Percentiles rank a stretch among this genome's conserved stretches.
These are phyloP conservation scores for Pachyrhynchus sulphureomaculatus DNA, from an alignment of 1,140 invertebrate genomes.

Conservation along the genomic window DNA sequence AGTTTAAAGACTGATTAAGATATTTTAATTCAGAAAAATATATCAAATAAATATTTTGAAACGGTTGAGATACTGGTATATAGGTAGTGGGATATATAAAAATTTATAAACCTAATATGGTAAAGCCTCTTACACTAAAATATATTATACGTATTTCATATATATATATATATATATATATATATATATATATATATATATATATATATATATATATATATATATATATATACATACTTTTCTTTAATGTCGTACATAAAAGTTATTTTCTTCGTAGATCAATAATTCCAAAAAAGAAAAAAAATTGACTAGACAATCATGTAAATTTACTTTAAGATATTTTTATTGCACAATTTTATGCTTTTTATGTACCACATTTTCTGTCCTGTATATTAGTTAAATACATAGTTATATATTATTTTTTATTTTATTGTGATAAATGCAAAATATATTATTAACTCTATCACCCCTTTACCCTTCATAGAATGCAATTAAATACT, in stretches of 20 bases:
- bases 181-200: too few relatives aligned
- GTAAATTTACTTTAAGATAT: not conserved
- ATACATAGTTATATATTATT: slow-evolving; percentile 34
- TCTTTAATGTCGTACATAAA: slow-evolving; percentile 13
- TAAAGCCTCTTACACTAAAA: not conserved
- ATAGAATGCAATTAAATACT: slow-evolving; percentile 28
- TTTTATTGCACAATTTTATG: slow-evolving; percentile 7
- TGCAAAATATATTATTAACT: slow-evolving; percentile 16
- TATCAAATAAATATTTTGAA: too few relatives aligned
- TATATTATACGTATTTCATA: not conserved
- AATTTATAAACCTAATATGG: too few relatives aligned
- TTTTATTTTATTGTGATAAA: slow-evolving; percentile 15
- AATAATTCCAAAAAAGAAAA: not conserved
- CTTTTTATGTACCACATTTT: slow-evolving; percentile 8
- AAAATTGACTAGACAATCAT: slow-evolving; percentile 8
- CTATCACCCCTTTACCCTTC: slow-evolving; percentile 46
- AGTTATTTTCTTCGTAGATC: not conserved
- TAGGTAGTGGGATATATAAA: too few relatives aligned
- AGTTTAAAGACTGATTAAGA: too few relatives aligned
- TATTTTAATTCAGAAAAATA: too few relatives aligned
- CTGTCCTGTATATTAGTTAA: slow-evolving; percentile 14
- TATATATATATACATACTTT: too few relatives aligned
- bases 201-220: too few relatives aligned
- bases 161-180: too few relatives aligned
- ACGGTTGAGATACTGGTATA: too few relatives aligned